Conservation (phyloP, 2,113 vertebrate genomes). For the Tragelaphus scriptus region DNA sequence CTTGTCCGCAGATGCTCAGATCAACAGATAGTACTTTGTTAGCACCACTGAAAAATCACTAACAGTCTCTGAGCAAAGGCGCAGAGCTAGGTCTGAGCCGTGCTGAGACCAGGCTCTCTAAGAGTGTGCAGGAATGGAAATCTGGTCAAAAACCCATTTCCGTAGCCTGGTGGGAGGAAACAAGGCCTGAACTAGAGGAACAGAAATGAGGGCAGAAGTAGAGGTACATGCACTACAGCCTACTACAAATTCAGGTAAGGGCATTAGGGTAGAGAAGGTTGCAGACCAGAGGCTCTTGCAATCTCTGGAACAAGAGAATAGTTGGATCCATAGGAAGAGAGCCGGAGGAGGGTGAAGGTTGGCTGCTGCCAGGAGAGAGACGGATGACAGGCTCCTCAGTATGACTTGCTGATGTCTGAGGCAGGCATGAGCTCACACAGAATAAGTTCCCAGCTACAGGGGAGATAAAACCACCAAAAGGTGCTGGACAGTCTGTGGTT, state of each 20-base stretch:
- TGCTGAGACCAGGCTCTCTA: not conserved
- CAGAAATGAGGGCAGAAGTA: fast-evolving
- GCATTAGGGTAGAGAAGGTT: not conserved
- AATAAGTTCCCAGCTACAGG: not conserved
- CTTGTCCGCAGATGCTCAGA: not conserved
- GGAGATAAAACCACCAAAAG: not conserved
- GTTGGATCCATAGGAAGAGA: not conserved
- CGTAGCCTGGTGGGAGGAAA: not conserved
- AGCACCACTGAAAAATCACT: not conserved
- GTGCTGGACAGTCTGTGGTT: not conserved
- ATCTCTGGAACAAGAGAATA: not conserved
- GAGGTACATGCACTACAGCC: not conserved
- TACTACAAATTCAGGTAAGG: not conserved
- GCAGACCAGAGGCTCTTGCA: not conserved
- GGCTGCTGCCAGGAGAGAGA: not conserved
- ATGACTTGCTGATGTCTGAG: not conserved
- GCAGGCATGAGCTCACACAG: not conserved
- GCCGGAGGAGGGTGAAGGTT: not conserved
- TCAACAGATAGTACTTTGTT: not conserved
- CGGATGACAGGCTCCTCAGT: not conserved
- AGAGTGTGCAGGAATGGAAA: not conserved
- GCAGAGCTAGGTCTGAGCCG: fast-evolving
- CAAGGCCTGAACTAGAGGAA: not conserved
- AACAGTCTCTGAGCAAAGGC: not conserved
- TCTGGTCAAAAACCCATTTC: not conserved